Base-by-base conservation (phyloP, 1,140 invertebrate genomes). In the Lanistes nyassanus region DNA sequence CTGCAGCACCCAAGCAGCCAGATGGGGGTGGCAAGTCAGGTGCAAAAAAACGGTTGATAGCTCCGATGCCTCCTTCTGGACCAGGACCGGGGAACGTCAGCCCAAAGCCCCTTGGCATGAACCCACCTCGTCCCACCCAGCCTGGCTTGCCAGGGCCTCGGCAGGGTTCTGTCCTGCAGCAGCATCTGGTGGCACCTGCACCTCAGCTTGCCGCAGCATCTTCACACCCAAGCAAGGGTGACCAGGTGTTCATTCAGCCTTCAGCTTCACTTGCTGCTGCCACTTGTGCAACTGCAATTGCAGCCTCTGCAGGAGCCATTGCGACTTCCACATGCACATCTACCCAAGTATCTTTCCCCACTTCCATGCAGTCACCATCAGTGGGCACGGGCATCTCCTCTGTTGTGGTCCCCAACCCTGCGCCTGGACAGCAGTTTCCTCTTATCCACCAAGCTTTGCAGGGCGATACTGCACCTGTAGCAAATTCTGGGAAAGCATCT, bases 361-460 rank as follows among this genome's bases (percentile, higher is more conserved):
- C 7, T n/a, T 29, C 21, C 42, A 53, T 26, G 26, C 53, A 9
- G 9, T 29, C 16, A 7, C 19, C 71, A 73, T 23, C 71, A 47
- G 36, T 3, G 60, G 23, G 5, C 66, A n/a, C 13, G 42, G 26
- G 39, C 11, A 21, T 65, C 19, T 51, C 36, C 31, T n/a, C 71
- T 34, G 21, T 23, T 21, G 6, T 34, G 56, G 11, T 42, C 66
- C 36, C 67, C 34, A 9, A 29, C 29, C 34, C 64, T 56, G 68
- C 56, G 26, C 67, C 74, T 26, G 56, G 71, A 1, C 78, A 79
- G 37, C 58, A 75, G 36, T 79, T 77, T 58, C 76, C 80, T 53
- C 74, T 72, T 6, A 77, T 79, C 36, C 76, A 75, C 53, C 75
- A 79, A 39, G 78, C 80, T n/a, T 60, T 79, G 55, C 80, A 81